Base-by-base conservation (phyloP, 2,113 vertebrate genomes). In the Poecile atricapillus region DNA sequence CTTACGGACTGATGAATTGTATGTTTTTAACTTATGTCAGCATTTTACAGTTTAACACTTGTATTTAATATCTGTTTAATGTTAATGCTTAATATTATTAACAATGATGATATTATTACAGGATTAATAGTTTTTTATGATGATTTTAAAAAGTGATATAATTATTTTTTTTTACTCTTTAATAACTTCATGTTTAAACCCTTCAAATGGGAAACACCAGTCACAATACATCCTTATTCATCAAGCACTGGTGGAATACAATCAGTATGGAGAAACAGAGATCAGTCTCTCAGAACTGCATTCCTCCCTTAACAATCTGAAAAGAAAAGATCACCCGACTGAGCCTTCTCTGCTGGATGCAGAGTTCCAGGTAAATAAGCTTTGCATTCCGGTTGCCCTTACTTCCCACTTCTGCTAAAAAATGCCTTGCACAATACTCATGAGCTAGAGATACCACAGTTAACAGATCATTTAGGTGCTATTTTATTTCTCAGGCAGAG, bases 181-280 rank as follows among this genome's bases (percentile, higher is more conserved):
- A 64, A 85, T 84, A 88, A 82, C 20, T 73, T 87, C 2, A 18
- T 60, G 52, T 93, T 89, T 64, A 56, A 90, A 92, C 27, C 5
- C n/a, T 94, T 80, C 55, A 63, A 52, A 68, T 88, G 95, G 86
- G 68, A 52, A 80, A 50, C 11, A 33, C 0, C 67, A 99, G 99
- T 97, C 99, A 47, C 99, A 99, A 97, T 99, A 99, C 96, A 99
- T 99, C 96, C 97, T 99, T 95, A 99, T 99, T 85, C 99, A 99
- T 95, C 99, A 99, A 97, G 98, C 99, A 0, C 96, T 99, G 94
- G 98, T 99, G 91, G 99, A 99, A 89, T 98, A 99, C 94, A 99
- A 98, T 91, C 99, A 99, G 96, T 99, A 98, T 94, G 99, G 99
- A 39, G 99, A 99, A 93, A 99, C 99, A 1, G 99, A 99, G 97